These are phyloP conservation scores for Napeogenes inachia DNA, from an alignment of 2,888 invertebrate genomes.

Conservation along the genomic window DNA sequence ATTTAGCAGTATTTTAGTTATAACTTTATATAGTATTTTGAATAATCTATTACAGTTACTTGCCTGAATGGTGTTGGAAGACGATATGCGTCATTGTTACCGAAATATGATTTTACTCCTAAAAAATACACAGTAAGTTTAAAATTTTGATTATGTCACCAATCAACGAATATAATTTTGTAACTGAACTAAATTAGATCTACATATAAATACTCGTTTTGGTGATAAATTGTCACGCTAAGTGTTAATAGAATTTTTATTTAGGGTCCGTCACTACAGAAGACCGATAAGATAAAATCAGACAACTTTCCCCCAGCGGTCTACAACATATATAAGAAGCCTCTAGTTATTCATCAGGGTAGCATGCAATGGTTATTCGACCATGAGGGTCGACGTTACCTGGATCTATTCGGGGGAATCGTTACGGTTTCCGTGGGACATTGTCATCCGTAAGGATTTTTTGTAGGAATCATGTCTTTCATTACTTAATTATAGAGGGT, in stretches of 20 bases:
- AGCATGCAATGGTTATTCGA: conserved; percentile 96
- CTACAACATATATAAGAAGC: conserved; percentile 86
- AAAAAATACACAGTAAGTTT: conserved; percentile 53
- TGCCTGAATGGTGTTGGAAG: conserved; percentile 27
- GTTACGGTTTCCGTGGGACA: conserved; percentile 98
- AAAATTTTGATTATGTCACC: neutral
- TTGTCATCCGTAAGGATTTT: conserved; percentile 92
- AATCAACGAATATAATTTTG: neutral
- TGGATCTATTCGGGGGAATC: conserved; percentile 97
- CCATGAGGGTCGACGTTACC: conserved; percentile 88
- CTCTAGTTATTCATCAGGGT: conserved; percentile 90
- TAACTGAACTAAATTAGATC: neutral
- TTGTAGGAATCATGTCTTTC: neutral
- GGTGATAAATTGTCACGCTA: too few relatives aligned
- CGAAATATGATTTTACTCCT: conserved; percentile 48
- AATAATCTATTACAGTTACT: conserved; percentile 29
- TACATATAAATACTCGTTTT: neutral
- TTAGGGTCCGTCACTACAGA: conserved; percentile 80
- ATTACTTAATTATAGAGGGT: too few relatives aligned
- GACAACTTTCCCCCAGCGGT: conserved; percentile 84
- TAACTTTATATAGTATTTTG: conserved; percentile 10
- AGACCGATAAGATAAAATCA: conserved; percentile 77
- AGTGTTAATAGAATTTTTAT: neutral
- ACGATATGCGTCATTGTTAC: conserved; percentile 32
- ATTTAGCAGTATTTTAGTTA: neutral